A percentile compares a stretch with the other conserved stretches of the same genome.
Conservation (phyloP, 2,113 vertebrate genomes). For the Sporophila hypoxantha region DNA sequence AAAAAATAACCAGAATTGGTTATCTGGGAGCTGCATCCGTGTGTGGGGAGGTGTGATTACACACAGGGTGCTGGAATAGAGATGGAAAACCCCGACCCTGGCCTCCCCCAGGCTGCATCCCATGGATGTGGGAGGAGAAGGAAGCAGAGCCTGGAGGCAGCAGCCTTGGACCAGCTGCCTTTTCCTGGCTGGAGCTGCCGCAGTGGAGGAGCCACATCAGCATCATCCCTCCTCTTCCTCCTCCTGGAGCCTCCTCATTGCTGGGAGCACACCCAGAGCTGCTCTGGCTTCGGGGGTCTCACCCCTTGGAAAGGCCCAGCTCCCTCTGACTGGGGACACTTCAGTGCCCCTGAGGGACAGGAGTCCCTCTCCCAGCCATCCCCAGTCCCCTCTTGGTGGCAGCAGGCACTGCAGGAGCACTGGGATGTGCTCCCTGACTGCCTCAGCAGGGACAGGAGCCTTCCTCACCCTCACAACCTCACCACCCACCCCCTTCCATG, state of each 20-base stretch:
- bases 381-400: accelerated
- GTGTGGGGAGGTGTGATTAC: not conserved
- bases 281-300: not conserved
- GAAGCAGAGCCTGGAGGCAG: not conserved
- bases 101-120: not conserved
- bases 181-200: not conserved
- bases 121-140: not conserved
- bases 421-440: not conserved
- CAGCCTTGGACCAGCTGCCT: not conserved
- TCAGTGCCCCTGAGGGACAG: not conserved
- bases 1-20: not conserved
- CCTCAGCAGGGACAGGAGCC: not conserved
- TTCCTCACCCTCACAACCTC: no score
- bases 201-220: not conserved
- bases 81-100: not conserved
- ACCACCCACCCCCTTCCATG: accelerated
- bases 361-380: no score
- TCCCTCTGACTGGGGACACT: no score
- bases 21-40: not conserved
- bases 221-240: not conserved
- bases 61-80: not conserved
- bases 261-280: not conserved
- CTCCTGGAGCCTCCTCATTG: not conserved
- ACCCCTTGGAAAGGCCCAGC: accelerated
- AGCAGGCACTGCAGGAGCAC: not conserved